Evolutionary conservation across 2,113 vertebrate genomes (phyloP), one percentile per base, ranked within the genome.

Genomic region (Colossoma macropomum): DNA sequence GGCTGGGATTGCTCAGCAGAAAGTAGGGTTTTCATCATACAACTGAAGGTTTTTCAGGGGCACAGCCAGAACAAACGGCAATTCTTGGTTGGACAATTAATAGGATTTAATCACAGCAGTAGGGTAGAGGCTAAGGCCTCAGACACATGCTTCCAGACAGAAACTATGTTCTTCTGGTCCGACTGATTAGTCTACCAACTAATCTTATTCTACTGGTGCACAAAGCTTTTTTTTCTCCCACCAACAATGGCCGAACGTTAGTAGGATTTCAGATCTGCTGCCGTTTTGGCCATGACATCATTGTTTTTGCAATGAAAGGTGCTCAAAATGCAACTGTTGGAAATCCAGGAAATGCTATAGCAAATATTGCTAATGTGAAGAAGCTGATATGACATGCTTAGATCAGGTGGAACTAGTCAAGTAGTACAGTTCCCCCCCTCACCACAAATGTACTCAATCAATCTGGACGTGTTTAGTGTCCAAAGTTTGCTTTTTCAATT

Each of bases 71-170:
- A 72, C 76, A 69, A 78, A 81, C 27, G 32, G 25, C 45, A 70
- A n/a, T 81, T 86, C 73, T 34, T 63, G 28, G 65, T 79, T 73
- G 48, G 52, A 80, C 50, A 87, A 79, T 87, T 81, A 86, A 87
- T 84, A 72, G 32, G 81, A 80, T 87, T 88, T 87, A 77, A 75
- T 65, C 70, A 48, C 62, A 86, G 79, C 50, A 72, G 84, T 74
- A 79, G 38, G 41, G 38, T 65, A 77, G 63, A 74, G 70, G 16
- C 27, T 74, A 45, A 59, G 19, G 41, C 79, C 34, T 50, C 71
- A 77, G 30, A 81, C 70, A 54, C 48, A 52, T 79, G 48, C 75
- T 72, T 56, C 17, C 73, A 82, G 71, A 84, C 87, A 85, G 69
- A 70, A 65, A 62, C 62, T 63, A 41, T 83, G 75, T 83, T 81